Base-by-base conservation (phyloP, 2,888 invertebrate genomes). In the Dolichopus griseipennis region DNA sequence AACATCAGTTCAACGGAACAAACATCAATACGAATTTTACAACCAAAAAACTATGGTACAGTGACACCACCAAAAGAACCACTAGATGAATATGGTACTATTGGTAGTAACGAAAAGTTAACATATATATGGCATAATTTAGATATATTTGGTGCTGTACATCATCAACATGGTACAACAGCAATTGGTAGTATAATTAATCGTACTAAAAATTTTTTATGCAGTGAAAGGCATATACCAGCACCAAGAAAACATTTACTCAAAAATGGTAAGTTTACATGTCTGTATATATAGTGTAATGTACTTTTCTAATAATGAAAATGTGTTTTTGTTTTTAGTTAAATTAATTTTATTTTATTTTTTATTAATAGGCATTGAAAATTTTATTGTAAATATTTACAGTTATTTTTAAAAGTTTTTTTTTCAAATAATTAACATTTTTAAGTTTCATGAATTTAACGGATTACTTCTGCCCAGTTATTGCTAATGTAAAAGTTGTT, bases 71-170 rank as follows among this genome's bases (percentile, higher is more conserved):
- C 43, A 6, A 34, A 20, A 33, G n/a, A 2, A 8, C 66, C 33
- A 33, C 34, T 37, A 64, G 52, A 52, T 12, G 52, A 52, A 52
- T 52, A 18, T 52, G 52, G 52, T 52, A 12, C 15, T 12, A 18
- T 52, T 18, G 52, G 52, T 18, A 65, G 64, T 6, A 68, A 70
- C n/a, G 79, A 78, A 64, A 78, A 83, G 68, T 83, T 91, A 69
- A 88, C 88, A 0, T 92, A 91, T 80, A 87, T 90, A 6, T 92
- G 92, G 92, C 87, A 87, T 65, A 89, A 90, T 71, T 83, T 93
- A 72, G 91, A 92, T 78, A 91, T 90, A 0, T 91, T 89, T 75
- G 86, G 87, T 12, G 86, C 85, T 15, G 86, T 85, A 69, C 84
- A 85, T 71, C 81, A 78, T 76, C 73, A 83, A 81, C 74, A 83